A percentile compares a stretch with the other conserved stretches of the same genome.
Evolutionary conservation across 2,113 vertebrate species (phyloP).

Genomic region (Corydoras sp.): DNA sequence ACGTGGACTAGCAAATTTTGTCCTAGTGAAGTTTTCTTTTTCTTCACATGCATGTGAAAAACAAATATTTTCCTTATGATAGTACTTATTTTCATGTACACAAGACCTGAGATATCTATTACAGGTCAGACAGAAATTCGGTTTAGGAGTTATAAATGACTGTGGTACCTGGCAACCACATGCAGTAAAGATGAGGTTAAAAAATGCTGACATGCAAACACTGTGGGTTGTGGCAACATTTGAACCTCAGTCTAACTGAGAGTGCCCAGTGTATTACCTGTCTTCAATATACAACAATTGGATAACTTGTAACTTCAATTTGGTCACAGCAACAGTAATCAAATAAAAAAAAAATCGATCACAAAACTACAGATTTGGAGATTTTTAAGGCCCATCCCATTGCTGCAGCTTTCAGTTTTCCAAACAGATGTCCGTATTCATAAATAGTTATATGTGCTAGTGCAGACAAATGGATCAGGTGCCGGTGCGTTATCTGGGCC

Average conservation of each 20-base stretch:
- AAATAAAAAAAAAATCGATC: not conserved
- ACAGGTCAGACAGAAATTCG: slow-evolving; percentile 20
- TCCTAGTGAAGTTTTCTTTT: not conserved
- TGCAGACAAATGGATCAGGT: slow-evolving; percentile 39
- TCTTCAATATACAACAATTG: slow-evolving; percentile 1
- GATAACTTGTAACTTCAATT: not conserved
- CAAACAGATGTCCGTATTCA: slow-evolving; percentile 37
- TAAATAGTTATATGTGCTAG: slow-evolving; percentile 32
- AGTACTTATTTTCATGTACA: slow-evolving; percentile 11
- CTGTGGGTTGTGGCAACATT: slow-evolving; percentile 34
- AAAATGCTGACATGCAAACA: slow-evolving; percentile 41
- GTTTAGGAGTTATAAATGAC: slow-evolving; percentile 45
- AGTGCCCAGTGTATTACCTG: not conserved
- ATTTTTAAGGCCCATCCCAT: not conserved
- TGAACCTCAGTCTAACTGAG: slow-evolving; percentile 35
- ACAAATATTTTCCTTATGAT: not conserved
- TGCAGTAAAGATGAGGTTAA: slow-evolving; percentile 19
- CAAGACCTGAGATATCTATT: slow-evolving; percentile 25
- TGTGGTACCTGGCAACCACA: slow-evolving; percentile 47
- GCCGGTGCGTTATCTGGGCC: slow-evolving; percentile 40
- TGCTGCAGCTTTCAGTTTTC: slow-evolving; percentile 14
- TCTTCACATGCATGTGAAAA: not conserved
- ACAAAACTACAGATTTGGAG: not conserved
- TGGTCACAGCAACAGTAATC: not conserved
- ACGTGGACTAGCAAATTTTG: no score